Evolutionary conservation across 2,113 vertebrate genomes (phyloP).

Genomic region (Varanus komodoensis): DNA sequence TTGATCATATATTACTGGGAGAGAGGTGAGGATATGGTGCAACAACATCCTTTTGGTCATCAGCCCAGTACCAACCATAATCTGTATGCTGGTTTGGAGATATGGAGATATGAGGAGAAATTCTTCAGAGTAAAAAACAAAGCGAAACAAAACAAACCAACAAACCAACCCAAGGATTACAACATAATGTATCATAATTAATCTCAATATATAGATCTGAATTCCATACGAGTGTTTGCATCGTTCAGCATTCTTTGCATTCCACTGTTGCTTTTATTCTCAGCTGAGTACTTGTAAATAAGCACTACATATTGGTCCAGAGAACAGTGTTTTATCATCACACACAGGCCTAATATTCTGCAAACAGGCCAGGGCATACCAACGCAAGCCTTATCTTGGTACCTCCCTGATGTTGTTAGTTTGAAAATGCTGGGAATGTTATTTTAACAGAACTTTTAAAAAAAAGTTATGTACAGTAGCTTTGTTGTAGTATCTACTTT

Average conservation of each 20-base stretch:
- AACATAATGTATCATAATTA: slow-evolving; percentile 21
- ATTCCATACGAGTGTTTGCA: slow-evolving; percentile 25
- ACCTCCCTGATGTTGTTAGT: background rate
- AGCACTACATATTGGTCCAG: background rate
- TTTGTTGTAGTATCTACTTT: slow-evolving; percentile 15
- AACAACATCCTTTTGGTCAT: background rate
- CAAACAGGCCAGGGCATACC: slow-evolving; percentile 33
- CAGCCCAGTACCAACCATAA: background rate
- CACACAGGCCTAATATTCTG: slow-evolving; percentile 12
- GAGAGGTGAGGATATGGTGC: background rate
- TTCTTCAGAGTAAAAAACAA: background rate
- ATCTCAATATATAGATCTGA: slow-evolving; percentile 3
- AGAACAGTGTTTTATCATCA: slow-evolving; percentile 24
- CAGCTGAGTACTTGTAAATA: slow-evolving; percentile 23
- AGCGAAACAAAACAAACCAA: no score
- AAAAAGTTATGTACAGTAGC: slow-evolving; percentile 11
- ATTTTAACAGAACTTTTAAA: slow-evolving; percentile 12
- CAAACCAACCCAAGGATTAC: background rate
- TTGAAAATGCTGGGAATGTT: slow-evolving; percentile 41
- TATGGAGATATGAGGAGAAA: background rate
- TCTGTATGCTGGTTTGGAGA: background rate
- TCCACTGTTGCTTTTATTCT: slow-evolving; percentile 6
- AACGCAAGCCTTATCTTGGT: slow-evolving; percentile 22
- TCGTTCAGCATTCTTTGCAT: slow-evolving; percentile 6
- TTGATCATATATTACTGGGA: background rate